A percentile compares a stretch with the other conserved stretches of the same genome.
Conservation (phyloP, 2,888 invertebrate species). For the Drosophila lutescens region DNA sequence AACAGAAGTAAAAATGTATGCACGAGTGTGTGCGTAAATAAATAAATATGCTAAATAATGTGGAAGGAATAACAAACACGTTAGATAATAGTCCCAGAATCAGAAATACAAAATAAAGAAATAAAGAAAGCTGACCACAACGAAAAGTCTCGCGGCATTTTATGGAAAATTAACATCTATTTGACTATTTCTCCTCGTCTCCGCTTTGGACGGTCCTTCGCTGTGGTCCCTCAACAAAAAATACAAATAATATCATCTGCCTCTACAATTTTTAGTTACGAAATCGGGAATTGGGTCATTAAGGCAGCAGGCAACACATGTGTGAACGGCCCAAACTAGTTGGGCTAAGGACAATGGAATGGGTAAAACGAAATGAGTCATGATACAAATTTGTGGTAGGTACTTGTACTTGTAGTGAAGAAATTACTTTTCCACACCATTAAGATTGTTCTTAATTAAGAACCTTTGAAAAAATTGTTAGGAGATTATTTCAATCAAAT, state of each 20-base stretch:
- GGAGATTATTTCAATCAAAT: no score
- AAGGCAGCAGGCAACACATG: slow-evolving; percentile 53
- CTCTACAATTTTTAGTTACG: slow-evolving; percentile 36
- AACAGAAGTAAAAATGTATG: slow-evolving; percentile 40
- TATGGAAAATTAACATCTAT: slow-evolving; percentile 48
- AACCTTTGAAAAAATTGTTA: no score
- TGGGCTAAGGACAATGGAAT: slow-evolving; percentile 11
- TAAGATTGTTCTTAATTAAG: no score
- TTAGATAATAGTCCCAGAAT: slow-evolving; percentile 35
- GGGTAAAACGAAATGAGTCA: slow-evolving; percentile 7
- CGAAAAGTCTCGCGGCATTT: slow-evolving; percentile 15
- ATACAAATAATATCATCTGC: slow-evolving; percentile 29
- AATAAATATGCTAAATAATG: slow-evolving; percentile 77
- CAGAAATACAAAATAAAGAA: background rate
- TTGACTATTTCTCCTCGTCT: slow-evolving; percentile 38
- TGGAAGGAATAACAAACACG: slow-evolving; percentile 63
- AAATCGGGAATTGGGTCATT: slow-evolving; percentile 67
- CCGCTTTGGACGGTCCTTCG: slow-evolving; percentile 19
- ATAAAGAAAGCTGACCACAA: slow-evolving; percentile 14
- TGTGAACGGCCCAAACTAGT: slow-evolving; percentile 33
- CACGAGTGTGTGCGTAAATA: slow-evolving; percentile 42
- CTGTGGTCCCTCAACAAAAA: slow-evolving; percentile 1
- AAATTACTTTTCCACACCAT: no score
- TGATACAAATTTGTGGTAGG: no score
- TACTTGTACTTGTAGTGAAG: no score